Percentiles rank a stretch among this genome's conserved stretches.
phyloP scores from a whole-genome alignment of 2,797 vertebrate genomes.

The Phylloscopus collybita region DNA sequence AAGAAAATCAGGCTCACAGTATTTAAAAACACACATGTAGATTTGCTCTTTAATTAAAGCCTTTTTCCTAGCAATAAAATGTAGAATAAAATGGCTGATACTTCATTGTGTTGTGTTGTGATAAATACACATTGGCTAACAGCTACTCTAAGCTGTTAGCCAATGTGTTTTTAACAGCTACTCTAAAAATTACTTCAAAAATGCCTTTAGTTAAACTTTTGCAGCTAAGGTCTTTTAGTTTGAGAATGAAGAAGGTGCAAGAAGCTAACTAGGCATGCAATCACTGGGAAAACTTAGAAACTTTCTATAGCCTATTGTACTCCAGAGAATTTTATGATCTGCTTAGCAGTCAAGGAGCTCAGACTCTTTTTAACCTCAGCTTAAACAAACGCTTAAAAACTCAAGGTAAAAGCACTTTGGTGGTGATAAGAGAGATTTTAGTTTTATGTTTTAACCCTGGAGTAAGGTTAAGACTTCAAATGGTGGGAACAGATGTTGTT shows the following conservation, averaged over 20 bases:
- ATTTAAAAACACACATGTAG: not conserved
- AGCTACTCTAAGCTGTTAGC: not conserved
- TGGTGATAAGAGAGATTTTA: not conserved
- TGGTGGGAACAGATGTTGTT: not conserved
- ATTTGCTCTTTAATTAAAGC: not conserved
- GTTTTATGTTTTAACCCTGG: not conserved
- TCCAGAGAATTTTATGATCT: not conserved
- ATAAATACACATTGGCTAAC: not conserved
- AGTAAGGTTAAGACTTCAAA: not conserved
- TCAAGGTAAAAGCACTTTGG: not conserved
- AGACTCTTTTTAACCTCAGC: not conserved
- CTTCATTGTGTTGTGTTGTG: not conserved
- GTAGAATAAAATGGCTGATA: not conserved
- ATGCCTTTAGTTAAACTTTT: not conserved
- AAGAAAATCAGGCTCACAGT: not conserved
- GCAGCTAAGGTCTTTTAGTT: not conserved
- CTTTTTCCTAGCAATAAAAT: not conserved
- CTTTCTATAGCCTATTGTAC: not conserved
- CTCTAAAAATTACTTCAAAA: not conserved
- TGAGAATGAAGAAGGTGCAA: not conserved
- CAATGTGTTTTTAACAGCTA: not conserved
- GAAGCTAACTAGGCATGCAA: not conserved
- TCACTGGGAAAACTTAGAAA: not conserved
- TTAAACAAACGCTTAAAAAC: slow-evolving; percentile 17
- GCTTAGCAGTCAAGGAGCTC: not conserved